Evolutionary conservation across 1,140 invertebrate genomes (phyloP).

Genomic region (Drosophila arawakana): DNA sequence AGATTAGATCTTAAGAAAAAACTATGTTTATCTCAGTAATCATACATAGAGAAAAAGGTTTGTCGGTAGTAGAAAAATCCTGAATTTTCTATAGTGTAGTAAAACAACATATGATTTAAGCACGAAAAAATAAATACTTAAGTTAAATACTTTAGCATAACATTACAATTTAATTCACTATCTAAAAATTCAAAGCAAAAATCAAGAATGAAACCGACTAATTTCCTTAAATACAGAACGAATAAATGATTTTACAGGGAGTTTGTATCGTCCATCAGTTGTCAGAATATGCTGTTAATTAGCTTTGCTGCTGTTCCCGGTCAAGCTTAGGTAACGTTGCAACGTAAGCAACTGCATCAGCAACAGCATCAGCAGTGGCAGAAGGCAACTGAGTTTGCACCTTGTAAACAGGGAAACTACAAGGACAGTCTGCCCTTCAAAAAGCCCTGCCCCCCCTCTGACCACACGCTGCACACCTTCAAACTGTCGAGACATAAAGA

Average conservation of each 20-base stretch:
- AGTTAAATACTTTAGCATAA: no score
- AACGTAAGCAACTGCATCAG: constrained; percentile 9
- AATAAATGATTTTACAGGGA: not conserved
- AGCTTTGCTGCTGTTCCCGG: constrained; percentile 11
- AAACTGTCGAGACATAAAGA: constrained; percentile 6
- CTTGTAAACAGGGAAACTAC: constrained; percentile 6
- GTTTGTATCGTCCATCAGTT: not conserved
- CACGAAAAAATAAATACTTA: no score
- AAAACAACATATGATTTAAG: no score
- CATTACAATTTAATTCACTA: no score
- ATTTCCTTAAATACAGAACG: no score
- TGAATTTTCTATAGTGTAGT: no score
- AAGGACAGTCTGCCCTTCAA: not conserved
- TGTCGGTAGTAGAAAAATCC: no score
- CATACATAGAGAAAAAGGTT: no score
- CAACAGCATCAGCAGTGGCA: not conserved
- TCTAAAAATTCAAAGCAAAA: no score
- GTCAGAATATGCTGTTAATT: not conserved
- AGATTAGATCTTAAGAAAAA: no score
- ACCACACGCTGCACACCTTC: not conserved
- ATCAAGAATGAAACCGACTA: no score
- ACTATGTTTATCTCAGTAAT: no score
- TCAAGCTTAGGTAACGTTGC: constrained; percentile 23
- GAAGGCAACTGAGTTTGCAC: not conserved
- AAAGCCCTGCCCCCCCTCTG: not conserved